A percentile compares a stretch with the other conserved stretches of the same genome.
Evolutionary conservation across 30 jellyfish, hydroid and myxozoan species (phyloP).

Genomic region (Rhopilema esculentum): DNA sequence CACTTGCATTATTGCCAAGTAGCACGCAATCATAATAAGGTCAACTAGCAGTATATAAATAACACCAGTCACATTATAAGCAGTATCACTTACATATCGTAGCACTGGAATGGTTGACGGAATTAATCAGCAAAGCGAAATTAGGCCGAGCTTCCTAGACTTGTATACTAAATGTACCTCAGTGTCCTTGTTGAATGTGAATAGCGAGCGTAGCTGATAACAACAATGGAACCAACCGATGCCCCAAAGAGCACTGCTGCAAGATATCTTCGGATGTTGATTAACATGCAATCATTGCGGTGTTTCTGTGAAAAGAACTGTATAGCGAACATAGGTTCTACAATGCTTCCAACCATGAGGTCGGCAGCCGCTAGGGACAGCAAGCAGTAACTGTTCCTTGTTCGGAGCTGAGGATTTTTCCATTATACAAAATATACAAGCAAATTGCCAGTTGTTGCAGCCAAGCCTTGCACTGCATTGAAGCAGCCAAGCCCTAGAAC

Average conservation of each 20-base stretch:
- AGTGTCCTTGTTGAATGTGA: conserved; percentile 24
- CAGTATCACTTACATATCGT: background rate
- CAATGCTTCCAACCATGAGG: conserved; percentile 53
- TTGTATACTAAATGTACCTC: conserved; percentile 35
- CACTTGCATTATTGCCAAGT: background rate
- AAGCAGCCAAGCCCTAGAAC: conserved; percentile 62
- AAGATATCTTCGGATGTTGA: conserved; percentile 33
- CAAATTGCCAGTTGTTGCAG: conserved; percentile 33
- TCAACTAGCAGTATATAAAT: background rate
- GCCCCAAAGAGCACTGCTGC: conserved; percentile 63
- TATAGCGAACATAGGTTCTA: conserved; percentile 30
- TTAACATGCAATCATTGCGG: conserved; percentile 27
- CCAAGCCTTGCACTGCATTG: conserved; percentile 1
- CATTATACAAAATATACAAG: conserved; percentile 16
- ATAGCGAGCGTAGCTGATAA: conserved; percentile 68
- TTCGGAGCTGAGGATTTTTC: conserved; percentile 10
- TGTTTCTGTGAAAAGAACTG: conserved; percentile 38
- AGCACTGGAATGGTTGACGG: conserved; percentile 24
- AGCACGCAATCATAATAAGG: conserved; percentile 4
- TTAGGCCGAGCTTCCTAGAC: background rate
- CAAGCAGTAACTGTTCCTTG: conserved; percentile 42
- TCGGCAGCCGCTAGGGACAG: conserved; percentile 73
- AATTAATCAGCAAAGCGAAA: conserved; percentile 49
- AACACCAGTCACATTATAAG: background rate
- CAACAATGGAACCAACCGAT: conserved; percentile 56